These are phyloP conservation scores for Dasysyrphus albostriatus DNA, from an alignment of 2,888 invertebrate species.

Conservation along the genomic window DNA sequence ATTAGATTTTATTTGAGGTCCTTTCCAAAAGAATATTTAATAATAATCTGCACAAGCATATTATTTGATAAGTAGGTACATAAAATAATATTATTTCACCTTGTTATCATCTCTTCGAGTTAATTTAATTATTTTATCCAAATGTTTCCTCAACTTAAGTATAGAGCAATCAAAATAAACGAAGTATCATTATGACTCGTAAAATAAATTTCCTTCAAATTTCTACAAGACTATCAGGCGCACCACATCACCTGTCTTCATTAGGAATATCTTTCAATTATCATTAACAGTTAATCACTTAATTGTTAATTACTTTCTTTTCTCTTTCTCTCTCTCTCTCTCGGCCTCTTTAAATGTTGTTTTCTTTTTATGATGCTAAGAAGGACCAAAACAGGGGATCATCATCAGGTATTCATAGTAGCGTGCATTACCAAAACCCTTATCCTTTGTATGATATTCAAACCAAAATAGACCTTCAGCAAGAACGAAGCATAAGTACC, in stretches of 20 bases:
- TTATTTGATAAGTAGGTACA: background rate
- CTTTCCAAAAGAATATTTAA: background rate
- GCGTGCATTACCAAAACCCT: slow-evolving; percentile 20
- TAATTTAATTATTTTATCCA: slow-evolving; percentile 12
- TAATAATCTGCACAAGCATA: background rate
- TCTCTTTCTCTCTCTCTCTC: background rate
- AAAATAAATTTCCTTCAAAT: slow-evolving; percentile 22
- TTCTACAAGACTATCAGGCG: slow-evolving; percentile 25
- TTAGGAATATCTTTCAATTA: slow-evolving; percentile 51
- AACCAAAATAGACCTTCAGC: background rate
- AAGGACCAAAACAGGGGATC: slow-evolving; percentile 33
- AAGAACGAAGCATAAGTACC: background rate
- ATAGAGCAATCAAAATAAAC: slow-evolving; percentile 32
- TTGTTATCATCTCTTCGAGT: background rate
- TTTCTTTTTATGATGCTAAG: slow-evolving; percentile 37
- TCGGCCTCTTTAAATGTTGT: slow-evolving; percentile 45
- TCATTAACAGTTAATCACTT: slow-evolving; percentile 58
- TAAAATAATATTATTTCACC: slow-evolving; percentile 13
- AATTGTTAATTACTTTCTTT: slow-evolving; percentile 58
- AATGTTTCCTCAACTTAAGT: slow-evolving; percentile 18
- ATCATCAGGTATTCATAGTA: slow-evolving; percentile 62
- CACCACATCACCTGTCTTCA: slow-evolving; percentile 39
- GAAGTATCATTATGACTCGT: slow-evolving; percentile 35
- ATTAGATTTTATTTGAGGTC: background rate
- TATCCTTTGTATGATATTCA: slow-evolving; percentile 14